A percentile compares a stretch with the other conserved stretches of the same genome.
These are phyloP conservation scores for Drosophila mauritiana DNA, from an alignment of 1,140 invertebrate species.

Conservation along the genomic window DNA sequence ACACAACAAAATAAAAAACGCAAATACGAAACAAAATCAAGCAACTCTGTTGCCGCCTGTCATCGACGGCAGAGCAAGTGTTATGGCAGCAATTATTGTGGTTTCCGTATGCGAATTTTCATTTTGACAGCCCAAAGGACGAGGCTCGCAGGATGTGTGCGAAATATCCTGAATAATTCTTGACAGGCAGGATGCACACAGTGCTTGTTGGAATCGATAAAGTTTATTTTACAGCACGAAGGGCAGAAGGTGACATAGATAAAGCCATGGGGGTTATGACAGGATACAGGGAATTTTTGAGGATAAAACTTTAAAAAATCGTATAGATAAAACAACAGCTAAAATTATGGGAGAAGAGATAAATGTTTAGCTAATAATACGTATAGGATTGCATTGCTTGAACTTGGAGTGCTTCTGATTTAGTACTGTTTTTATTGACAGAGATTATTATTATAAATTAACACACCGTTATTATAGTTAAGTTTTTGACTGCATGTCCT, in stretches of 20 bases:
- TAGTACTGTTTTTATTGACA: too few relatives aligned
- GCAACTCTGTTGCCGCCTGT: constrained; percentile 57
- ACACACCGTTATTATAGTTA: too few relatives aligned
- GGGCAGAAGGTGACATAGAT: not conserved
- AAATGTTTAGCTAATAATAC: too few relatives aligned
- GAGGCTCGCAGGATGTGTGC: constrained; percentile 26
- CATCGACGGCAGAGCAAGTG: constrained; percentile 62
- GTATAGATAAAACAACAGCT: too few relatives aligned
- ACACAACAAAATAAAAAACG: constrained; percentile 20
- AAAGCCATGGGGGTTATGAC: not conserved
- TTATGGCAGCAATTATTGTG: constrained; percentile 78
- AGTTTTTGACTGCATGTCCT: too few relatives aligned
- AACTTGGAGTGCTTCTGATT: too few relatives aligned
- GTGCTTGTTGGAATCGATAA: constrained; percentile 35
- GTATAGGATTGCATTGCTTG: too few relatives aligned
- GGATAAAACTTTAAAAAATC: not conserved
- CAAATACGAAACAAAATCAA: constrained; percentile 12
- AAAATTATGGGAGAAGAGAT: too few relatives aligned
- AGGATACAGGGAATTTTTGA: not conserved
- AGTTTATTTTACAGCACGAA: constrained; percentile 13
- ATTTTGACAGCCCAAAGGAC: constrained; percentile 53
- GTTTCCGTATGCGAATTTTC: constrained; percentile 75
- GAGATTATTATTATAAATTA: too few relatives aligned
- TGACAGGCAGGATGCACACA: constrained; percentile 24
- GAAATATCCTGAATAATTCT: constrained; percentile 38